Percentiles rank a stretch among this genome's conserved stretches.
Evolutionary conservation across 2,888 invertebrate species (phyloP).

Genomic region (Ectemnius continuus): DNA sequence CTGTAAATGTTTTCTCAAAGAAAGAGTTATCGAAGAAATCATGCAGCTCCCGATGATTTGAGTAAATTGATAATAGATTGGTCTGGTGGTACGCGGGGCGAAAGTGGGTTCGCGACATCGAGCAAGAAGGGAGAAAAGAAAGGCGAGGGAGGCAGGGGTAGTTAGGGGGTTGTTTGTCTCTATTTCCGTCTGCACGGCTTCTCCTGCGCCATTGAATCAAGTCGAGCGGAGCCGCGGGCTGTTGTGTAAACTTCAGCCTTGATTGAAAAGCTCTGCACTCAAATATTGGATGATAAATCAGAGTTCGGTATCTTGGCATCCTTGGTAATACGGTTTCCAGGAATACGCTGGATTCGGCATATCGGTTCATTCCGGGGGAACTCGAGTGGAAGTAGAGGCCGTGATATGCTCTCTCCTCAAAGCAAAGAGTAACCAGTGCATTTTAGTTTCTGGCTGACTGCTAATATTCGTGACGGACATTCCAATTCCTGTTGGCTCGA

Average conservation of each 20-base stretch:
- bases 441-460: no score
- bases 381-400: no score
- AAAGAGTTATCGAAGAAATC: no score
- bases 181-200: slow-evolving; percentile 69
- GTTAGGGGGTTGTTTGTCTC: slow-evolving; percentile 72
- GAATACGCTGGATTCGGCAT: no score
- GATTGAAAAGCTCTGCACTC: slow-evolving; percentile 76
- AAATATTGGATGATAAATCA: slow-evolving; percentile 77
- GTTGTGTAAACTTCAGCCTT: slow-evolving; percentile 74
- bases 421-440: no score
- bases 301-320: slow-evolving; percentile 54
- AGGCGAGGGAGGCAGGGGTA: slow-evolving; percentile 54
- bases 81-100: not conserved
- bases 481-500: no score
- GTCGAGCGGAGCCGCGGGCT: slow-evolving; percentile 70
- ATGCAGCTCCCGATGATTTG: no score
- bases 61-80: slow-evolving; percentile 5
- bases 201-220: slow-evolving; percentile 69
- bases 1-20: no score
- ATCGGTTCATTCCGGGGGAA: no score
- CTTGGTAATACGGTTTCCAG: not conserved
- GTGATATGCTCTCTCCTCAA: no score
- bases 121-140: slow-evolving; percentile 35
- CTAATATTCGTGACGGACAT: no score
- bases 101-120: slow-evolving; percentile 4